Base-by-base conservation (phyloP, 2,888 invertebrate species). In the Phyto melanocephala region DNA sequence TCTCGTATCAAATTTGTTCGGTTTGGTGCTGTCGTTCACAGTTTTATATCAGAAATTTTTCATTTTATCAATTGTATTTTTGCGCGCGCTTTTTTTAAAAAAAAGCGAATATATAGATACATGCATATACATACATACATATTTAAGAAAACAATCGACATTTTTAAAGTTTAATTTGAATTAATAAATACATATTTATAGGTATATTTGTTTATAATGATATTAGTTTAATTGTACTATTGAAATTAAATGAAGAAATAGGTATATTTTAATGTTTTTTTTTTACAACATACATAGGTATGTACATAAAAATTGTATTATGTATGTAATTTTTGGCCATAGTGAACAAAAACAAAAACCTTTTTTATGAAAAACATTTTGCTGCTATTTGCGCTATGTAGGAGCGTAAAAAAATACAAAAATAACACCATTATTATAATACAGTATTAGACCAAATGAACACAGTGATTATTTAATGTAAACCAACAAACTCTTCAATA, bases 1-100 rank as follows among this genome's bases (percentile, higher is more conserved):
- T 6, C 85, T 83, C 85, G 35, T 54, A 74, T 15, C 11, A 10
- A 85, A 86, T 86, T 85, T 84, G 85, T 85, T 85, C 85, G 85
- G 85, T 85, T 20, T 24, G 42, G 24, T 71, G 33, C 24, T 37
- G 58, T 58, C 28, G 33, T 50, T 47, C 47, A 35, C 37, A 37
- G 6, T 42, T n/a, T n/a, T n/a, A n/a, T n/a, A n/a, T n/a, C n/a
- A n/a, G n/a, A n/a, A n/a, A n/a, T n/a, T n/a, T n/a, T n/a, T n/a
- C n/a, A 22, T 72, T 63, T 17, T 10, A 15, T 17, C 17, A 3
- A 81, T 74, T 47, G 80, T 70, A 83, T 75, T 78, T 83, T 84
- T 85, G 52, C 83, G 85, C 80, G 79, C 63, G 71, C 75, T 54
- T 81, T 22, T 47, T 10, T 15, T n/a, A n/a, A n/a, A n/a, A n/a